These are phyloP conservation scores for Alosa alosa DNA, from an alignment of 2,113 vertebrate species.

Conservation along the genomic window DNA sequence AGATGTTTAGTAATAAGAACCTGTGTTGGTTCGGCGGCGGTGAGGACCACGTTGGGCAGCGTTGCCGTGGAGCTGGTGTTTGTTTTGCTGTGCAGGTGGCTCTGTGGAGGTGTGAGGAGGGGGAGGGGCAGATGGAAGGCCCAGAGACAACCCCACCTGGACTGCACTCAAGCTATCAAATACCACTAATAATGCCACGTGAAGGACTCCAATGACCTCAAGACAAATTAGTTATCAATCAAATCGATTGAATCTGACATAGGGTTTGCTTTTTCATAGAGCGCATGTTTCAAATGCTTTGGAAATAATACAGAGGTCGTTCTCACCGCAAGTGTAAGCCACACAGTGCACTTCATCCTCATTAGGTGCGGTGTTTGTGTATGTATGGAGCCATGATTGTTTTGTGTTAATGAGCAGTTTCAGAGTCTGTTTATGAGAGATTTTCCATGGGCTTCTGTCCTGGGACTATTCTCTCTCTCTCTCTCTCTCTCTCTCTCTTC, in stretches of 20 bases:
- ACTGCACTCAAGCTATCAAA: background rate
- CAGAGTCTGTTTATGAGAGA: background rate
- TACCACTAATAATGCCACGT: background rate
- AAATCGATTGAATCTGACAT: background rate
- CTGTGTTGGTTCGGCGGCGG: no score
- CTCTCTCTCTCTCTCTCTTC: background rate
- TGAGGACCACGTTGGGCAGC: background rate
- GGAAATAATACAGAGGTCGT: background rate
- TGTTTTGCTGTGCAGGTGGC: background rate
- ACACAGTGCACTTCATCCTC: background rate
- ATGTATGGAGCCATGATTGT: background rate
- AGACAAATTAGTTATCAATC: slow-evolving; percentile 11
- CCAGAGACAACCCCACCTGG: no score
- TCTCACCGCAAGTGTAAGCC: background rate
- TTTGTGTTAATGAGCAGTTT: background rate
- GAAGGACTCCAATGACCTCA: background rate
- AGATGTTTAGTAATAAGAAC: background rate
- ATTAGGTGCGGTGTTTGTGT: background rate
- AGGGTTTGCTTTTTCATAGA: background rate
- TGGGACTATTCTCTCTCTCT: background rate
- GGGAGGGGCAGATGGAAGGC: background rate
- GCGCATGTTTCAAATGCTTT: background rate
- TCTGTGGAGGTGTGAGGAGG: background rate
- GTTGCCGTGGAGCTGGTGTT: background rate
- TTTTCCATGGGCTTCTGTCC: background rate